Percentiles rank a stretch among this genome's conserved stretches.
phyloP scores from a whole-genome alignment of 2,113 vertebrate genomes.

The Tenebrosternarchus preto region DNA sequence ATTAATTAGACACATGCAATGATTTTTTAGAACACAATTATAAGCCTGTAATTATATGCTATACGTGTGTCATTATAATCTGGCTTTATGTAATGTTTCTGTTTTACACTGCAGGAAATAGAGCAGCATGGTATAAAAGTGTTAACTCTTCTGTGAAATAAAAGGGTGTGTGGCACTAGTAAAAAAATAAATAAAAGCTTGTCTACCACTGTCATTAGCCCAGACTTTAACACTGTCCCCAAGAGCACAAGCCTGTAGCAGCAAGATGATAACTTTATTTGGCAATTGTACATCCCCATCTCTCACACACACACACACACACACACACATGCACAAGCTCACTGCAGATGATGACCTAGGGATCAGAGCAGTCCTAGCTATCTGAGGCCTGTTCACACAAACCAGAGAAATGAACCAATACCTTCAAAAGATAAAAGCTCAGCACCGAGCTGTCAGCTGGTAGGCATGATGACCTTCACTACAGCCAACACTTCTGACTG shows the following conservation, averaged over 20 bases:
- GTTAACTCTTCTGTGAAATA: not conserved
- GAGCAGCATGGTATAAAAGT: constrained; percentile 1
- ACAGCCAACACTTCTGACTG: not conserved
- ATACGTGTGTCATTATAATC: not conserved
- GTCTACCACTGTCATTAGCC: not conserved
- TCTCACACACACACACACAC: too few relatives aligned
- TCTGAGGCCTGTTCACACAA: not conserved
- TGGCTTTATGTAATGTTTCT: not conserved
- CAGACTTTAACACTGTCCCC: not conserved
- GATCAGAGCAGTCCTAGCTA: not conserved
- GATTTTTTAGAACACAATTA: not conserved
- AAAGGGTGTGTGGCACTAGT: not conserved
- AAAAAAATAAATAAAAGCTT: not conserved
- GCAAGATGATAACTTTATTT: constrained; percentile 51
- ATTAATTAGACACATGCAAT: not conserved
- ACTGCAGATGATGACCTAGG: not conserved
- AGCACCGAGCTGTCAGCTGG: not conserved
- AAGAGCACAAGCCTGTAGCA: constrained; percentile 44
- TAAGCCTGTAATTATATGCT: not conserved
- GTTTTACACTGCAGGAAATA: not conserved
- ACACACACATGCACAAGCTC: not conserved
- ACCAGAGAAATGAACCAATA: constrained; percentile 23
- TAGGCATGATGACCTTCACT: not conserved
- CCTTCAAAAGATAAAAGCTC: not conserved
- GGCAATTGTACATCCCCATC: constrained; percentile 18